Evolutionary conservation across 1,140 invertebrate genomes (phyloP).

Genomic region (Eufriesea mexicana): DNA sequence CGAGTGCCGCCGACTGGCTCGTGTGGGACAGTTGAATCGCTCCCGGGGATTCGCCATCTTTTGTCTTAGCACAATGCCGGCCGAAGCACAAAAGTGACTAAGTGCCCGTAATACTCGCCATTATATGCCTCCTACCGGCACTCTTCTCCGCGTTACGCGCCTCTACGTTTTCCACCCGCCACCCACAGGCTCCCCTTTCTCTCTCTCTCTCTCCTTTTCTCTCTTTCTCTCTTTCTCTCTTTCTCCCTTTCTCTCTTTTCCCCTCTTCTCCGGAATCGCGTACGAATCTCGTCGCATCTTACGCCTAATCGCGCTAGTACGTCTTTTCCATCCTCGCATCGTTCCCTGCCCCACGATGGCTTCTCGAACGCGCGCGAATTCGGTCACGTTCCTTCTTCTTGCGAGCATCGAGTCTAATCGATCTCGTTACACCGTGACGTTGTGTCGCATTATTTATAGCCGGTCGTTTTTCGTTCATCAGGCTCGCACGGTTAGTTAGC

Average conservation of each 20-base stretch:
- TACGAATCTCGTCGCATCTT: conserved; percentile 10
- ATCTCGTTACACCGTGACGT: background rate
- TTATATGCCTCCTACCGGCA: conserved; percentile 68
- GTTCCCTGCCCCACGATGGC: too few relatives aligned
- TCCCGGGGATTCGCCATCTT: conserved; percentile 76
- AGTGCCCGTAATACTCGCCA: conserved; percentile 79
- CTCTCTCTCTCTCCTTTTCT: background rate
- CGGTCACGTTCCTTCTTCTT: background rate
- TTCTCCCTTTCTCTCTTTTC: too few relatives aligned
- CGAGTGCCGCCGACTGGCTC: conserved; percentile 61
- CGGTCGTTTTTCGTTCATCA: conserved; percentile 16
- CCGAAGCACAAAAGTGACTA: conserved; percentile 79
- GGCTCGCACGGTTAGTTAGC: conserved; percentile 64
- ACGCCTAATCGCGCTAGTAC: background rate
- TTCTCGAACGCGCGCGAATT: background rate
- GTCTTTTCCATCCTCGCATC: too few relatives aligned
- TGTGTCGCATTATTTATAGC: conserved; percentile 5
- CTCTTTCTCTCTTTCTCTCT: background rate
- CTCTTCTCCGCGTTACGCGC: conserved; percentile 40
- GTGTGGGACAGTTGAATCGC: conserved; percentile 74
- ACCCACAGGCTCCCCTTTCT: background rate
- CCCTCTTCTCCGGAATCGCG: background rate
- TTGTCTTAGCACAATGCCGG: conserved; percentile 77
- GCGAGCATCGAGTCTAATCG: background rate
- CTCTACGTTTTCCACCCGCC: conserved; percentile 7